Conservation (phyloP, 2,113 vertebrate genomes). For the Ageneiosus marmoratus region DNA sequence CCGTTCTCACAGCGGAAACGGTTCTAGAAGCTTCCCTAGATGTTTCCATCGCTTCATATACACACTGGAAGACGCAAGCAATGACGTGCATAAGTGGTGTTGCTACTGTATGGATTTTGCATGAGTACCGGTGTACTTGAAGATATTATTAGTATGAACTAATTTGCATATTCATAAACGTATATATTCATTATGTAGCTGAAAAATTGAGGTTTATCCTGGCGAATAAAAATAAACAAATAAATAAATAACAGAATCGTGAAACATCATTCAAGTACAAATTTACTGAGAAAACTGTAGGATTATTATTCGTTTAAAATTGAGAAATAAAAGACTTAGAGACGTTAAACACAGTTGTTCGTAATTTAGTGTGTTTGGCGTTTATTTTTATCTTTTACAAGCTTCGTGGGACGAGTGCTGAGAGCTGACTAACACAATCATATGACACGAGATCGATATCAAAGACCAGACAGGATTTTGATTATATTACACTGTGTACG, state of each 20-base stretch:
- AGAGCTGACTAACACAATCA: neutral
- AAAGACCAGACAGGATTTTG: neutral
- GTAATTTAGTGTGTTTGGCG: neutral
- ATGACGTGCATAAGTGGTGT: no score
- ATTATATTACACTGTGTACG: neutral
- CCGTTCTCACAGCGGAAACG: no score
- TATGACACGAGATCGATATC: neutral
- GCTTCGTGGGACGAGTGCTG: neutral
- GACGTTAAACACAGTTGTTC: neutral
- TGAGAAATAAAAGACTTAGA: neutral
- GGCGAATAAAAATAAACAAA: neutral
- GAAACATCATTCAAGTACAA: neutral
- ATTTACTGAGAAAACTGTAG: no score
- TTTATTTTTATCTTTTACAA: neutral
- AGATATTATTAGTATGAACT: no score
- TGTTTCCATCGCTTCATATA: no score
- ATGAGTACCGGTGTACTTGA: no score
- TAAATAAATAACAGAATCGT: neutral
- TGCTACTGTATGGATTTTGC: no score
- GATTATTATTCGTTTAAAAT: neutral
- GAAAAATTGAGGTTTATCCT: neutral
- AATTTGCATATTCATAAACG: no score
- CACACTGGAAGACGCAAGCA: no score
- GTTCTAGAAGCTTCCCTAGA: no score
- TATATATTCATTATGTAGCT: neutral